These are phyloP conservation scores for Tryphoninae sp. DNA, from an alignment of 2,888 invertebrate genomes.

Conservation along the genomic window DNA sequence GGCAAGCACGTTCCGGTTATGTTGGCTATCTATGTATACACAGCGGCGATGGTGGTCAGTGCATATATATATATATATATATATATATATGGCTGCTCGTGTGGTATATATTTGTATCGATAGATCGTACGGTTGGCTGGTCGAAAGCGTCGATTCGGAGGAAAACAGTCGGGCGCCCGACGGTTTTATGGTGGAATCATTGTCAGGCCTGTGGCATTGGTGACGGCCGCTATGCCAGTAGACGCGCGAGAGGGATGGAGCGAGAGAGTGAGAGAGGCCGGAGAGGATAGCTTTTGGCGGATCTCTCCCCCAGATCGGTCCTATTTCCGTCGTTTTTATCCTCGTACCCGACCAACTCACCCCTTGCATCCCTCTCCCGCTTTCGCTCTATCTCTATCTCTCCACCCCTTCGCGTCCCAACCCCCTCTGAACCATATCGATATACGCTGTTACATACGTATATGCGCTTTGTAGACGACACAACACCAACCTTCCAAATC, in stretches of 20 bases:
- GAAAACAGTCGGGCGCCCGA: constrained; percentile 49
- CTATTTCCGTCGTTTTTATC: constrained; percentile 64
- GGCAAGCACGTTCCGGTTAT: not conserved
- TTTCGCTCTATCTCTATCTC: not conserved
- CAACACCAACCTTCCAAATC: not conserved
- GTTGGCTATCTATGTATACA: not conserved
- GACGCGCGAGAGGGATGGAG: constrained; percentile 23
- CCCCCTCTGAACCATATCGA: constrained; percentile 2
- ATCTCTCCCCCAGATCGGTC: constrained; percentile 55
- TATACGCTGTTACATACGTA: not conserved
- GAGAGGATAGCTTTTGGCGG: constrained; percentile 54
- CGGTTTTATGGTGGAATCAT: constrained; percentile 61
- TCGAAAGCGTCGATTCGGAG: constrained; percentile 48
- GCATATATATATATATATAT: not conserved
- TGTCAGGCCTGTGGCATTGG: constrained; percentile 55
- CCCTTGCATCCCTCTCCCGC: not conserved
- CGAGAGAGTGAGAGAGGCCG: not conserved
- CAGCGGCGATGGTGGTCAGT: not conserved
- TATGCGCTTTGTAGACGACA: not conserved
- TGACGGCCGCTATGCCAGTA: constrained; percentile 33
- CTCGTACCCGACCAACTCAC: constrained; percentile 29
- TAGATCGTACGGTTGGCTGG: constrained; percentile 38
- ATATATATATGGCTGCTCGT: not conserved
- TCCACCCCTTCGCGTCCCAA: not conserved
- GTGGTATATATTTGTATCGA: constrained; percentile 18